Evolutionary conservation across 2,113 vertebrate genomes (phyloP), one percentile per base, ranked within the genome.

Genomic region (Dolichallabes microphthalmus): DNA sequence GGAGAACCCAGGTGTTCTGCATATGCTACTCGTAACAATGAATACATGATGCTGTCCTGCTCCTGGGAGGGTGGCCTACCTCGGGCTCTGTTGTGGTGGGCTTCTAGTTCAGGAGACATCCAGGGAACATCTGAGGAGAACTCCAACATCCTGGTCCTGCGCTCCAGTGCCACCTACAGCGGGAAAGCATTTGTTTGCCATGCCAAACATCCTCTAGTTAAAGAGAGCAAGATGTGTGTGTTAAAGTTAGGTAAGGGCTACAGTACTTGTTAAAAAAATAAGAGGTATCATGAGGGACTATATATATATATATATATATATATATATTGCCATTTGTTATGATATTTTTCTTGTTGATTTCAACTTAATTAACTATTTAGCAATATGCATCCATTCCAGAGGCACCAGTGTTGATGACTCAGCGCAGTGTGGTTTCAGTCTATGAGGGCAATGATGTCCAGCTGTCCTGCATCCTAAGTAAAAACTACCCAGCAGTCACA

Each of bases 41-140:
- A 95, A 80, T 94, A 93, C n/a, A 88, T 97, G 91, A 94, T 93
- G 95, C 89, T 98, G 83, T 96, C 93, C 81, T 98, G 97, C 81
- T 90, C 91, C 50, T 97, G 97, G 97, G 93, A 93, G 1, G 96
- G 97, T 9, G 97, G 97, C 2, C 45, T 87, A 0, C 96, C 96
- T 0, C 94, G 88, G 0, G 94, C 94, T 27, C 68, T 92, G 20
- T 93, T 97, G 82, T 93, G 90, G 92, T 98, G 97, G 97, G 84
- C 90, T 14, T 94, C 95, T 0, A 81, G 89, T 0, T 84, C 80
- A 7, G 93, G 93, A 12, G 91, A 82, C 0, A 57, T 86, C 0
- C 63, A 95, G 87, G 93, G 95, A 0, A 86, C 89, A 0, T 91
- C 91, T 0, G 84, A 94, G 0, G 86, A 94, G 73, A 96, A 93